Conservation (phyloP, 2,888 invertebrate genomes). For the Hoplodrina ambigua region DNA sequence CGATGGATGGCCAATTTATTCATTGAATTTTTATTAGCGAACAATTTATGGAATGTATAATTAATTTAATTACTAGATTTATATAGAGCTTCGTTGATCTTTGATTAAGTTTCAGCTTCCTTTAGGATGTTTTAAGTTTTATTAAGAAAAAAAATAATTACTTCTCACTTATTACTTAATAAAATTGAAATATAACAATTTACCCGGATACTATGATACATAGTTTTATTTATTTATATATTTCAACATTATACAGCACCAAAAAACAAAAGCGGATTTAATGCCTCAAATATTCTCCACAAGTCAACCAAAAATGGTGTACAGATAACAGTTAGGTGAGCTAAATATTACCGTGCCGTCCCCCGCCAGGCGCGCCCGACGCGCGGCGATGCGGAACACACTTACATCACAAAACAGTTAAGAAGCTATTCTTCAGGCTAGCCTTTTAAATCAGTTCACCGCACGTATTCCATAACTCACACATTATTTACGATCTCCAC, state of each 20-base stretch:
- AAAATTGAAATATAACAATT: no score
- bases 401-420: slow-evolving; percentile 22
- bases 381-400: not conserved
- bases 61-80: slow-evolving; percentile 43
- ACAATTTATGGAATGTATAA: slow-evolving; percentile 56
- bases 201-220: no score
- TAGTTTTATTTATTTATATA: no score
- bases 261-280: no score
- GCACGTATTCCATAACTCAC: slow-evolving; percentile 26
- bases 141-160: not conserved
- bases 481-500: slow-evolving; percentile 30
- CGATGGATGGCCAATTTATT: slow-evolving; percentile 47
- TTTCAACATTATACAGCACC: no score
- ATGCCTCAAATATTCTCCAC: no score
- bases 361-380: no score
- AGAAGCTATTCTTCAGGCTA: slow-evolving; percentile 10
- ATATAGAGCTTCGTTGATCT: slow-evolving; percentile 27
- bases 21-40: slow-evolving; percentile 46
- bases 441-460: slow-evolving; percentile 18
- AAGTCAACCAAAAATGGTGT: no score
- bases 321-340: no score
- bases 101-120: slow-evolving; percentile 15
- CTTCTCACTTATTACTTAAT: no score
- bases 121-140: not conserved
- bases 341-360: no score